Evolutionary conservation across 1,140 invertebrate genomes (phyloP).

Genomic region (Cecropterus lyciades): DNA sequence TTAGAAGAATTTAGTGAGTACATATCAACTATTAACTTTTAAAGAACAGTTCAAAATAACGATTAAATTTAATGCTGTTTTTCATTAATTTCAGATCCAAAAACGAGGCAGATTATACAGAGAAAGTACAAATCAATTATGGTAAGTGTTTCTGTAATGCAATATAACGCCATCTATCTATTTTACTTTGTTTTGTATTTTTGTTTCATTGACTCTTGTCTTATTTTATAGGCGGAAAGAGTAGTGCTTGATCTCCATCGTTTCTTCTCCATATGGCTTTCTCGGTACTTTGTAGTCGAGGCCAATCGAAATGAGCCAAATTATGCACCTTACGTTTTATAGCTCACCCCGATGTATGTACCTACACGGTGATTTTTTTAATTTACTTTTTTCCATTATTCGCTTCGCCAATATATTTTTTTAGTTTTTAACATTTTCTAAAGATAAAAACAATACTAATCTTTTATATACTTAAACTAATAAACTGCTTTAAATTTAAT

Average conservation of each 20-base stretch:
- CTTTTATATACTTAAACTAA: not conserved
- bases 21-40: constrained; percentile 25
- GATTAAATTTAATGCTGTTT: not conserved
- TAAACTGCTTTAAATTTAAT: not conserved
- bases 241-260: constrained; percentile 81
- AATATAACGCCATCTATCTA: constrained; percentile 42
- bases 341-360: constrained; percentile 74
- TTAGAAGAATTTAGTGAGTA: constrained; percentile 99
- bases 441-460: not conserved
- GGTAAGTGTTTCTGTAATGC: constrained; percentile 88
- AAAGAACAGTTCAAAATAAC: not conserved
- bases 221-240: constrained; percentile 82
- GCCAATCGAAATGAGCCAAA: constrained; percentile 64
- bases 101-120: constrained; percentile 97
- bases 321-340: constrained; percentile 72
- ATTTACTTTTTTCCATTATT: constrained; percentile 45
- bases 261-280: constrained; percentile 82
- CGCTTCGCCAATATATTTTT: constrained; percentile 24
- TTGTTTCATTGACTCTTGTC: constrained; percentile 58
- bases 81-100: constrained; percentile 93
- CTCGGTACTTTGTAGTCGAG: constrained; percentile 74
- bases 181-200: constrained; percentile 46
- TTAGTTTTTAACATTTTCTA: not conserved
- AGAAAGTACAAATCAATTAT: constrained; percentile 99
- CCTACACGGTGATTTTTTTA: constrained; percentile 59